A percentile compares a stretch with the other conserved stretches of the same genome.
These are phyloP conservation scores for Ciconia maguari DNA, from an alignment of 2,113 vertebrate species.

Conservation along the genomic window DNA sequence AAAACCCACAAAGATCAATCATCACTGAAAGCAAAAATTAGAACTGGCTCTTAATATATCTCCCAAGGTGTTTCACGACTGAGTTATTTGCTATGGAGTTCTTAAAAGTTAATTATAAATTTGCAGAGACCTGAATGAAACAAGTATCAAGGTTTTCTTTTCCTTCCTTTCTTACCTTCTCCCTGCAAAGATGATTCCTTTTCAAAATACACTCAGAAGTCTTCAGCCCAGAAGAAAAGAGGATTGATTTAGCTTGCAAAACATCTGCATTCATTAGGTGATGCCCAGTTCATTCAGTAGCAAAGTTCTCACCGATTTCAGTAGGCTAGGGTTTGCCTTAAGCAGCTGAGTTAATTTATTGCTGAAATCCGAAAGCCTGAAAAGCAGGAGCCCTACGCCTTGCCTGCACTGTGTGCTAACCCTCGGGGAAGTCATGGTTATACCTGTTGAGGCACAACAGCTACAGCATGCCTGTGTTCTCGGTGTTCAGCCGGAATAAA, in stretches of 20 bases:
- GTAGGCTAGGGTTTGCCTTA: background rate
- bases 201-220: background rate
- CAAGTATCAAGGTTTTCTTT: background rate
- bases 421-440: background rate
- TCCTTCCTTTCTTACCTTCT: background rate
- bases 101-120: background rate
- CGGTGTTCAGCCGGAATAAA: fast-evolving
- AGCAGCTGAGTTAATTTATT: background rate
- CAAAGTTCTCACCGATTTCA: background rate
- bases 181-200: background rate
- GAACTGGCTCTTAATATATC: background rate
- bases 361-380: background rate
- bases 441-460: fast-evolving
- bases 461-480: background rate
- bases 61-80: background rate
- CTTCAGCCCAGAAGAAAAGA: background rate
- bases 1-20: background rate
- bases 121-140: background rate
- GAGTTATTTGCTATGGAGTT: background rate
- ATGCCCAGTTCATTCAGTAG: background rate
- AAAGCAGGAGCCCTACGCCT: background rate
- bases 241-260: background rate
- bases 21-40: background rate
- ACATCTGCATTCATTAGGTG: background rate
- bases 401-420: background rate